Base-by-base conservation (phyloP, 1,140 invertebrate genomes). In the Littorina saxatilis region DNA sequence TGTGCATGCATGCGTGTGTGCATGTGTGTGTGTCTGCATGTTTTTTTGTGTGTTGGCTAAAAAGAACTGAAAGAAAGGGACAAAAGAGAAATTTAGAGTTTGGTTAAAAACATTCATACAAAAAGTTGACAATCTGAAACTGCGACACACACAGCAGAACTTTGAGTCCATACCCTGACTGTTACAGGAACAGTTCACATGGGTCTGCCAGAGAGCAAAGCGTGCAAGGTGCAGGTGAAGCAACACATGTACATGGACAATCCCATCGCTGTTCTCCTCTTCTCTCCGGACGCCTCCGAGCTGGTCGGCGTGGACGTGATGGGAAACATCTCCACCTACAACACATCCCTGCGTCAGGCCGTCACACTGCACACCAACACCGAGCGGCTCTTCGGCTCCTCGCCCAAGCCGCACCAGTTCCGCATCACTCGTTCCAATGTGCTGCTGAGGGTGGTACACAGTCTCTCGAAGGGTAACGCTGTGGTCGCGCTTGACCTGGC, bases 401-500 rank as follows among this genome's bases (percentile, higher is more conserved):
- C 43, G 23, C 58, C 58, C 13, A 35, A 32, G n/a, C 55, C 76
- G 1, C 32, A 78, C n/a, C 29, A 78, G 35, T 78, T 35, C 58
- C 23, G 29, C 55, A 78, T 78, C 55, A 78, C 58, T 11, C 39
- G 43, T 9, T 70, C 32, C 74, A 79, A 58, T 47, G 27, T 76
- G 47, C 29, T 84, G 77, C 23, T 58, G 29, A 29, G 15, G 32
- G 0, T 7, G 1, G 39, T 73, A 5, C 23, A 29, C 13, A 9
- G 17, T 0, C 9, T 2, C 20, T 23, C 9, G 70, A n/a, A 47
- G n/a, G 9, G 37, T 4, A 32, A 68, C 52, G 39, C 63, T 3
- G 11, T 83, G 23, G 27, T 32, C 20, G 70, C 82, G 9, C 35
- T 78, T 47, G 82, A 87, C 37, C 63, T 87, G 39, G 68, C 27